phyloP scores from a whole-genome alignment of 2,888 invertebrate genomes.

The Onthophagus sagittarius region DNA sequence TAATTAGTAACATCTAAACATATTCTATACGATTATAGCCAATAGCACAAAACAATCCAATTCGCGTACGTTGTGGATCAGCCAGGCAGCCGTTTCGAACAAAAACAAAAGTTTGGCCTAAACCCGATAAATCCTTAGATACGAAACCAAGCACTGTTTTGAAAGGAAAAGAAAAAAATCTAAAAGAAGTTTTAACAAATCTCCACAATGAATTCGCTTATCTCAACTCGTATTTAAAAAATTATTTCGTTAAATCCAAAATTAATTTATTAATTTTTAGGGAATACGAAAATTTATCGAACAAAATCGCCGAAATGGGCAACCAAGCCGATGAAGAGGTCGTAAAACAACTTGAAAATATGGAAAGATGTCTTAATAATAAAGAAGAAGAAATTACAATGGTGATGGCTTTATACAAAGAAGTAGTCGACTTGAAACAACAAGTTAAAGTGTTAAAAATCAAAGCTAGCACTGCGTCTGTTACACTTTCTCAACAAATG shows the following conservation, averaged over 20 bases:
- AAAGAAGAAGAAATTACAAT: constrained; percentile 49
- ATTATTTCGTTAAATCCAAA: neutral
- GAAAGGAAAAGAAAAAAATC: constrained; percentile 38
- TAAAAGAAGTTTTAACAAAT: constrained; percentile 44
- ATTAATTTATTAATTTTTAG: constrained; percentile 28
- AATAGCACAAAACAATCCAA: neutral
- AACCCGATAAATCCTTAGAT: constrained; percentile 4
- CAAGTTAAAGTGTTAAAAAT: constrained; percentile 43
- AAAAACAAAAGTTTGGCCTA: neutral
- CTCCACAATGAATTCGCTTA: constrained; percentile 45
- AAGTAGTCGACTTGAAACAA: constrained; percentile 46
- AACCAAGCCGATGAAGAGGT: constrained; percentile 30
- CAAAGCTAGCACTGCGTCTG: constrained; percentile 35
- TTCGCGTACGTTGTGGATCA: neutral
- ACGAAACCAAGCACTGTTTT: constrained; percentile 21
- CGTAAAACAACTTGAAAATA: constrained; percentile 39
- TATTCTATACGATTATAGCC: neutral
- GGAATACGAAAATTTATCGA: constrained; percentile 40
- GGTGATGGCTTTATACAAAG: constrained; percentile 47
- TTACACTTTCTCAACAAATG: constrained; percentile 26
- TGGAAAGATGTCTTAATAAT: constrained; percentile 42
- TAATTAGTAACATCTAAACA: neutral
- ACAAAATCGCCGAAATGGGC: constrained; percentile 28
- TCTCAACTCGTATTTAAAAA: constrained; percentile 39
- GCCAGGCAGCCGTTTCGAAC: neutral